These are phyloP conservation scores for Seriola rivoliana DNA, from an alignment of 2,113 vertebrate species.

Conservation along the genomic window DNA sequence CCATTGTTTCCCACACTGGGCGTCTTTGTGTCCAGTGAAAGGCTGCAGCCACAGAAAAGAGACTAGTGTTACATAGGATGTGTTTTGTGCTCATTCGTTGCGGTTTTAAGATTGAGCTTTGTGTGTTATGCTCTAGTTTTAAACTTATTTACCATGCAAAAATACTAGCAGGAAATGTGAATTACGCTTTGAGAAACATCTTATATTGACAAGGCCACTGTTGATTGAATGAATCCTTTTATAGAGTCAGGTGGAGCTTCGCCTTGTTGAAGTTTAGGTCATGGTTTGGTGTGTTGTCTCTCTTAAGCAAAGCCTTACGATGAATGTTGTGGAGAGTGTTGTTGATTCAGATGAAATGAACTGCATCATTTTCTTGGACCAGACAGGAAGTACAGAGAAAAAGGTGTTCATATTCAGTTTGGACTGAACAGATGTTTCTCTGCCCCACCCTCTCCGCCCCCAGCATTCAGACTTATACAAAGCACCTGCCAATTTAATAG, in stretches of 20 bases:
- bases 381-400: background rate
- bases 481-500: slow-evolving; percentile 35
- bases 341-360: background rate
- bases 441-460: background rate
- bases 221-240: slow-evolving; percentile 8
- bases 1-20: slow-evolving; percentile 75
- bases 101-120: slow-evolving; percentile 31
- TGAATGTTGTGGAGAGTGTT: background rate
- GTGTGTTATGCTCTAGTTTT: slow-evolving; percentile 5
- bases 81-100: slow-evolving; percentile 70
- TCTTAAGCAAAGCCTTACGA: background rate
- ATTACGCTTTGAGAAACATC: too few species aligned
- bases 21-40: slow-evolving; percentile 79
- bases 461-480: slow-evolving; percentile 1
- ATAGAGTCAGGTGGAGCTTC: slow-evolving; percentile 5
- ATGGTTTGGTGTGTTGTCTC: too few species aligned
- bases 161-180: background rate
- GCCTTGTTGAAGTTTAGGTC: background rate
- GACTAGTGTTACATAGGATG: slow-evolving; percentile 78
- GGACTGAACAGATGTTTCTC: background rate
- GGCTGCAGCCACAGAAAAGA: slow-evolving; percentile 67
- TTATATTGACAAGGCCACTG: background rate
- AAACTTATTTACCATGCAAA: slow-evolving; percentile 1
- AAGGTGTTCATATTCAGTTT: background rate
- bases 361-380: background rate